phyloP scores from a whole-genome alignment of 2,113 vertebrate genomes.

The Varanus komodoensis region DNA sequence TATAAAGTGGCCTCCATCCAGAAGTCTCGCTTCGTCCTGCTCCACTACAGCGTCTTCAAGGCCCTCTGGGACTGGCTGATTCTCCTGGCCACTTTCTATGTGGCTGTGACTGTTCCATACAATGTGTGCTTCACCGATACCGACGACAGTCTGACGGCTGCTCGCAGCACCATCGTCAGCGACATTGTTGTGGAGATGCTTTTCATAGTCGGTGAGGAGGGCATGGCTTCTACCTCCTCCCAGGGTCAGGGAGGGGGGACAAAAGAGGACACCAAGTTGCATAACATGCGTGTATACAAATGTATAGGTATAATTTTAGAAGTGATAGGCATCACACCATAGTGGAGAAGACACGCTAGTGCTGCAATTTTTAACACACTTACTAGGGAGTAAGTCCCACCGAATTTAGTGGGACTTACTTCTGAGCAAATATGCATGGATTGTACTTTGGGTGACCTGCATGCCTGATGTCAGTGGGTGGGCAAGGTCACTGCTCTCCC shows the following conservation, averaged over 20 bases:
- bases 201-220: constrained; percentile 89
- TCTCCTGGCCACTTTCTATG: constrained; percentile 95
- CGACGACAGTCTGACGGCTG: constrained; percentile 80
- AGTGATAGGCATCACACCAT: no score
- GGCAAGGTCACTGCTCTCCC: no score
- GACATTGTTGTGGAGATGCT: constrained; percentile 97
- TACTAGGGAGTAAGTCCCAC: no score
- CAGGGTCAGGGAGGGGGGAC: accelerated
- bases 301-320: no score
- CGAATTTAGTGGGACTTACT: no score
- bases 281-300: no score
- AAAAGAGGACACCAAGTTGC: no score
- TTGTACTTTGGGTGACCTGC: no score
- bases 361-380: no score
- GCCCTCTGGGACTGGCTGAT: constrained; percentile 97
- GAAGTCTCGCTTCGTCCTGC: constrained; percentile 94
- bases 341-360: no score
- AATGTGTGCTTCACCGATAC: constrained; percentile 93
- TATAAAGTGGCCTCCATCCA: constrained; percentile 95
- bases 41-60: constrained; percentile 96
- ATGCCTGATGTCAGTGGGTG: no score
- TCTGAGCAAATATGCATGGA: no score
- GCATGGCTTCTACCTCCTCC: not conserved
- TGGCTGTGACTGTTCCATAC: constrained; percentile 93
- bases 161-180: constrained; percentile 88